Conservation (phyloP, 2,888 invertebrate species). For the Drosophila formosana region DNA sequence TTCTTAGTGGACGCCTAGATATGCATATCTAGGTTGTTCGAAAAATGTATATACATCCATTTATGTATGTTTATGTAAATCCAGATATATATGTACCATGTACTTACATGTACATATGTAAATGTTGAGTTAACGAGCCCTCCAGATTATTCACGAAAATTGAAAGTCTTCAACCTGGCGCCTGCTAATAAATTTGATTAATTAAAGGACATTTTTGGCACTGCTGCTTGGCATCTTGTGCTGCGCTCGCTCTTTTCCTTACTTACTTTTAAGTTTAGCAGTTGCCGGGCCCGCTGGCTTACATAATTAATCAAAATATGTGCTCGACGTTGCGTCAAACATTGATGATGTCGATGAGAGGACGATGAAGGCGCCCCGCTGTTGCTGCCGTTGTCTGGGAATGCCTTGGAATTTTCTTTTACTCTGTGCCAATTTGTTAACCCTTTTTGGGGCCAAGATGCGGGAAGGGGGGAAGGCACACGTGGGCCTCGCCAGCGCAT, state of each 20-base stretch:
- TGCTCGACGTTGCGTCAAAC: constrained; percentile 51
- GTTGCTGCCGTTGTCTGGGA: constrained; percentile 27
- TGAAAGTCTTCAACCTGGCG: constrained; percentile 17
- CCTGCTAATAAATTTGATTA: constrained; percentile 72
- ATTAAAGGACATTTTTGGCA: constrained; percentile 59
- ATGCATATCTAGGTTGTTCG: too few relatives aligned
- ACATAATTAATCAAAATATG: constrained; percentile 75
- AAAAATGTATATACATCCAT: too few relatives aligned
- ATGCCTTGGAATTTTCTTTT: constrained; percentile 52
- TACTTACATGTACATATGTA: neutral
- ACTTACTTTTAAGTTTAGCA: neutral
- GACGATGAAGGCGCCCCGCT: constrained; percentile 16
- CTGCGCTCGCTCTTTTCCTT: neutral
- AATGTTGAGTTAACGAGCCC: neutral
- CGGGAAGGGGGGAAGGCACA: constrained; percentile 23
- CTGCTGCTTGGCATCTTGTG: constrained; percentile 32
- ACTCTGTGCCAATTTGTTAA: constrained; percentile 45
- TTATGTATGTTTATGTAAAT: too few relatives aligned
- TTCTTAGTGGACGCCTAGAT: too few relatives aligned
- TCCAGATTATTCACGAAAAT: neutral
- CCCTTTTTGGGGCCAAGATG: constrained; percentile 15
- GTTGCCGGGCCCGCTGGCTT: constrained; percentile 26
- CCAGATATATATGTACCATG: neutral
- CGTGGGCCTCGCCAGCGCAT: constrained; percentile 42
- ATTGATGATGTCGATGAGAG: constrained; percentile 13